Evolutionary conservation across 2,797 vertebrate species (phyloP).

Genomic region (Platyrinchus mystaceus): DNA sequence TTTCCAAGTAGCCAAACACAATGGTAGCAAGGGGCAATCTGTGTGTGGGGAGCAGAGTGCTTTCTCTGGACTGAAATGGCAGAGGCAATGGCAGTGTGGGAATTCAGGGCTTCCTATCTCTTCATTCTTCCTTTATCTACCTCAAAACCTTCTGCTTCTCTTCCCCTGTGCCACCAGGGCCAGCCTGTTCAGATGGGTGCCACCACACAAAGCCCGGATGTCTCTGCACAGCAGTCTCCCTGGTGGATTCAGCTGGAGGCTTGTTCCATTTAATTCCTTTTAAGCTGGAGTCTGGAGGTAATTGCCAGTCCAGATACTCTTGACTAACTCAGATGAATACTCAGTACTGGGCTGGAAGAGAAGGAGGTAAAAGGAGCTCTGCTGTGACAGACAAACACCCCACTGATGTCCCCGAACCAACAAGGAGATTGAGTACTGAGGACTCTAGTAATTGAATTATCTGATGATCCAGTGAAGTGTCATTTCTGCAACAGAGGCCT

Average conservation of each 20-base stretch:
- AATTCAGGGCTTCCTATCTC: neutral
- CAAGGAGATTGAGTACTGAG: neutral
- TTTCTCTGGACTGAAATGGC: neutral
- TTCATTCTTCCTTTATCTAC: neutral
- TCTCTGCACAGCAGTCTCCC: neutral
- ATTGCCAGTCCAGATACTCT: constrained; percentile 20
- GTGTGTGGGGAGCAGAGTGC: neutral
- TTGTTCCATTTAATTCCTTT: constrained; percentile 20
- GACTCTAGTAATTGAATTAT: neutral
- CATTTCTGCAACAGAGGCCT: neutral
- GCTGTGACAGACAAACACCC: neutral
- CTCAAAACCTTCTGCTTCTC: neutral
- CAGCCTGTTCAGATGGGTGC: neutral
- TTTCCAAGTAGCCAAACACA: constrained; percentile 8
- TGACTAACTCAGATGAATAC: constrained; percentile 47
- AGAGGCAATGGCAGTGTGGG: neutral
- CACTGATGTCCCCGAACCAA: neutral
- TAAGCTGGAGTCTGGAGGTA: neutral
- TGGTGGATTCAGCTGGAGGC: neutral
- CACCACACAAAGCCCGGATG: constrained; percentile 20
- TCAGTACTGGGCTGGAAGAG: neutral
- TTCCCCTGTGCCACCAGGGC: neutral
- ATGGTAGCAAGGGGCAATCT: neutral
- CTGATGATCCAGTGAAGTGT: neutral
- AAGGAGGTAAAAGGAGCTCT: neutral